These are phyloP conservation scores for Meganola albula DNA, from an alignment of 2,888 invertebrate genomes.

Conservation along the genomic window DNA sequence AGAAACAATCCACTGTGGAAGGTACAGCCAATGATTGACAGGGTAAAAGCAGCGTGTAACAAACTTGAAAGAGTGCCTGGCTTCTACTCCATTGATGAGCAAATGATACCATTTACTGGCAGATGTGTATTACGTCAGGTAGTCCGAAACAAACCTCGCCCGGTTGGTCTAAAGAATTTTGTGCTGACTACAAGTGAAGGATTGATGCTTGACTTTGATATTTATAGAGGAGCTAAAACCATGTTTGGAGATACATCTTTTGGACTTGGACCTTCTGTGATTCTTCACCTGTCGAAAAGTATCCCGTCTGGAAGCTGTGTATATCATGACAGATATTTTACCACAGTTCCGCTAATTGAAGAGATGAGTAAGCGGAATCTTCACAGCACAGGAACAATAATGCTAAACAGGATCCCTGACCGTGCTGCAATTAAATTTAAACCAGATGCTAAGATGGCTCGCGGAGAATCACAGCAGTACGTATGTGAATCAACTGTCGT, in stretches of 20 bases:
- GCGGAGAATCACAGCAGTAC: conserved; percentile 15
- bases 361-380: conserved; percentile 3
- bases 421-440: conserved; percentile 2
- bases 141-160: conserved; percentile 3
- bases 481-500: conserved; percentile 9
- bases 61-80: conserved; percentile 4
- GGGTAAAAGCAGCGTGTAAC: conserved; percentile 4
- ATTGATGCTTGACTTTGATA: conserved; percentile 8
- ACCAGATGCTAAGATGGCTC: conserved; percentile 8
- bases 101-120: conserved; percentile 1
- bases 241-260: not conserved
- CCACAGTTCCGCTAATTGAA: conserved; percentile 7
- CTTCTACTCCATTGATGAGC: not conserved
- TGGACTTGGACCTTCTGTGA: conserved; percentile 1
- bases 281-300: conserved; percentile 1
- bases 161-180: conserved; percentile 5
- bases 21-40: conserved; percentile 7
- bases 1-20: conserved; percentile 4
- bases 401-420: conserved; percentile 1
- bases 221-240: conserved; percentile 3
- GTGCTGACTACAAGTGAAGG: conserved; percentile 8
- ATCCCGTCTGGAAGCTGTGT: conserved; percentile 5
- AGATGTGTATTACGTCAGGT: conserved; percentile 2
- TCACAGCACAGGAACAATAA: conserved; percentile 1
- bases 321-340: conserved; percentile 4